A percentile compares a stretch with the other conserved stretches of the same genome.
These are phyloP conservation scores for Troides aeacus DNA, from an alignment of 2,888 invertebrate species.

Conservation along the genomic window DNA sequence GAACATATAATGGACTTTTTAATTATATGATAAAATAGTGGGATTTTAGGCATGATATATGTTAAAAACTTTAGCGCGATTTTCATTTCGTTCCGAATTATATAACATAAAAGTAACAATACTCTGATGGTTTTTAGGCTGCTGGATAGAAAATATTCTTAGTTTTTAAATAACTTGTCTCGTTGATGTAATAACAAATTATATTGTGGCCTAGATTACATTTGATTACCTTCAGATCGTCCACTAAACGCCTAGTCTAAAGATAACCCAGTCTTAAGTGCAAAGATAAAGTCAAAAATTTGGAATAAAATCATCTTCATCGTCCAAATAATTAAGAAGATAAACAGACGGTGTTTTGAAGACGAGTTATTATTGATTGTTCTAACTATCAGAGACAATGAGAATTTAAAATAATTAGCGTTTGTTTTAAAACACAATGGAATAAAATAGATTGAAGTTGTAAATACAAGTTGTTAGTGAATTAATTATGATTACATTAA, in stretches of 20 bases:
- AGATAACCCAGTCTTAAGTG: too few species aligned
- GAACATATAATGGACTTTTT: too few species aligned
- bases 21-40: neutral
- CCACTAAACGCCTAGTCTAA: too few species aligned
- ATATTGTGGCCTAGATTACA: too few species aligned
- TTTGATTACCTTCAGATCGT: too few species aligned
- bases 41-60: neutral
- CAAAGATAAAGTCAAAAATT: too few species aligned
- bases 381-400: neutral
- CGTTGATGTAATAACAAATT: too few species aligned
- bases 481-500: neutral
- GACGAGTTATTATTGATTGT: neutral
- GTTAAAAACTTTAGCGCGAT: neutral
- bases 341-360: neutral
- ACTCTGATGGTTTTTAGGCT: neutral
- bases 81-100: too few species aligned
- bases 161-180: too few species aligned
- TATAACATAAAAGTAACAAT: neutral
- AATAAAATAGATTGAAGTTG: neutral
- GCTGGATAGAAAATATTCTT: neutral
- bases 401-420: neutral
- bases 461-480: neutral
- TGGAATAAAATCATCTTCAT: too few species aligned
- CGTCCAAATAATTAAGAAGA: neutral
- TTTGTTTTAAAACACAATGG: slow-evolving; percentile 1